A percentile compares a stretch with the other conserved stretches of the same genome.
Evolutionary conservation across 1,140 invertebrate species (phyloP).

Genomic region (Panagrolaimus sp.): DNA sequence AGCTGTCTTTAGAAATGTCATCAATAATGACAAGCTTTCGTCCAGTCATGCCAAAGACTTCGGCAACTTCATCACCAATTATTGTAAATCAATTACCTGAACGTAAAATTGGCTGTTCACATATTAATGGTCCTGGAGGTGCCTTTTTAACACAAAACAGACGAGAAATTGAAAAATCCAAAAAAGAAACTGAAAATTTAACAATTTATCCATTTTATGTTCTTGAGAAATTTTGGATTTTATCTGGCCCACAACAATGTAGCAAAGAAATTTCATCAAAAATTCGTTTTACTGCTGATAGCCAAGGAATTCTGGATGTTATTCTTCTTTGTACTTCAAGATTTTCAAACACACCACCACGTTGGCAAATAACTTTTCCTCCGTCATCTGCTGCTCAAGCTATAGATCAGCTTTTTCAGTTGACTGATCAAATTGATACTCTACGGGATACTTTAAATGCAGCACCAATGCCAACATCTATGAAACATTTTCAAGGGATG

Average conservation of each 20-base stretch:
- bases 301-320: background rate
- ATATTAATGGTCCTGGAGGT: background rate
- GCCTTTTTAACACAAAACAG: no score
- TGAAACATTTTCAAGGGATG: background rate
- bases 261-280: background rate
- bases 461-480: background rate
- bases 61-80: background rate
- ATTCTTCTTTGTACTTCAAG: background rate
- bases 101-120: background rate
- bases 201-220: no score
- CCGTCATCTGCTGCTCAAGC: background rate
- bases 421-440: slow-evolving; percentile 8
- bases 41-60: background rate
- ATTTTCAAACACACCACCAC: background rate
- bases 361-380: background rate
- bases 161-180: no score
- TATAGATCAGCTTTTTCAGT: background rate
- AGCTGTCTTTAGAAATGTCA: no score
- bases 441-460: background rate
- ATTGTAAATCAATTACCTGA: background rate
- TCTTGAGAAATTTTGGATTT: background rate
- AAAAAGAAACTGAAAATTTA: no score
- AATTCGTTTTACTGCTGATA: background rate
- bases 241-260: background rate
- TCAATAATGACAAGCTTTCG: background rate